Evolutionary conservation across 1,140 invertebrate species (phyloP), one percentile per base, ranked within the genome.

Genomic region (Euwallacea fornicatus): DNA sequence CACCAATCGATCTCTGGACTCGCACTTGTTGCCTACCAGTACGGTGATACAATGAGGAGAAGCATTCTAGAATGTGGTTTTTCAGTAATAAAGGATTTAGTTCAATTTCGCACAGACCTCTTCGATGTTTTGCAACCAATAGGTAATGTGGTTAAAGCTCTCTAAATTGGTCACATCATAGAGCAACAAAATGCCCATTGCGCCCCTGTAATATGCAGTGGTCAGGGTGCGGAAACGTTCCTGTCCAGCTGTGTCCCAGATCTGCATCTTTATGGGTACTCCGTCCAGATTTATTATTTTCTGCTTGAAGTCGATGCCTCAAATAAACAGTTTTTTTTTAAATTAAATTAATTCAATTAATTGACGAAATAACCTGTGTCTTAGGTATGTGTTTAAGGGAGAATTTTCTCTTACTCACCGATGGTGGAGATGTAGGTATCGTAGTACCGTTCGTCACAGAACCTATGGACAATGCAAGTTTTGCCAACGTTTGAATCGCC

Each of bases 401-500:
- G 3, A 16, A 55, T 62, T 53, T 44, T 33, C 42, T 6, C 33
- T n/a, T 46, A 83, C 89, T 90, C 83, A 94, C 93, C 93, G 84
- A 96, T 94, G 65, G 93, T 96, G 7, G 93, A 94, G 82, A 95
- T 94, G 81, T 95, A 95, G 71, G 92, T 93, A 79, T 94, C 92
- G 81, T 94, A 93, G 83, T 94, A 96, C 76, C 92, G 88, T 81
- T 95, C 92, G 80, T 94, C 92, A 79, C 93, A 94, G 81, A 94
- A 96, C 81, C 93, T 88, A 82, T 95, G 93, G 60, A 95, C 91
- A 74, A 96, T 91, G 82, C 94, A 96, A 41, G 94, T 95, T 85
- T 96, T 96, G 9, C 93, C 94, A 62, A 96, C 93, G 83, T 95
- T 95, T 6, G 93, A 94, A 84, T 96, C 94, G 60, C 94, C 93